Base-by-base conservation (phyloP, 2,797 vertebrate genomes). In the Bovichtus variegatus region DNA sequence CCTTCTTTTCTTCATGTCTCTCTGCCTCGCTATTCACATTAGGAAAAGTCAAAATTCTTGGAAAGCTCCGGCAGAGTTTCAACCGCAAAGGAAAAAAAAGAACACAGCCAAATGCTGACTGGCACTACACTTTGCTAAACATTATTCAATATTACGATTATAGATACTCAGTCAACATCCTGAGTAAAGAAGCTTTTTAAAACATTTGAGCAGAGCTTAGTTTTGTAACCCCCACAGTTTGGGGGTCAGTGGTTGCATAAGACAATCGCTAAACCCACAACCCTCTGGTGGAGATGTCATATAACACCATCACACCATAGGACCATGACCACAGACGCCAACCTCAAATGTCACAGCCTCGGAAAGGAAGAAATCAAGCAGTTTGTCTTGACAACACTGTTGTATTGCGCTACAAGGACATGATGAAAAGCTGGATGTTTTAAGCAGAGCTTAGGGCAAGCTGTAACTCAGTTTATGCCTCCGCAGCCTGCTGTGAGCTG, bases 201-300 rank as follows among this genome's bases (percentile, higher is more conserved):
- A 87, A 38, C 0, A 2, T 87, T 87, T 83, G 25, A 78, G 71
- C 61, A 67, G 40, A 78, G 50, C 78, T 74, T 77, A 57, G 31
- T 76, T 82, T 61, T 59, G 71, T 63, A 71, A 68, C 9, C 40
- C 36, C 41, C 19, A 61, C 21, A 11, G 18, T 49, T 80, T 76
- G 55, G 51, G 72, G 76, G 69, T 71, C 50, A 74, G 61, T 41
- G 54, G 78, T 87, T 82, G 21, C 78, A 69, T 76, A 81, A 82
- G 88, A 89, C 81, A 87, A 89, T 62, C 77, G 74, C 51, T 59
- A 29, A 82, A 86, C 51, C 74, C 87, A 71, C 74, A 88, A 58
- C 34, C 63, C 55, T 83, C 66, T 74, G 49, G 54, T 72, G 70
- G 69, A 64, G 74, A 61, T 58, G 69, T 81, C 71, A 27, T 66